Base-by-base conservation (phyloP, 2,113 vertebrate genomes). In the Alectura lathami region DNA sequence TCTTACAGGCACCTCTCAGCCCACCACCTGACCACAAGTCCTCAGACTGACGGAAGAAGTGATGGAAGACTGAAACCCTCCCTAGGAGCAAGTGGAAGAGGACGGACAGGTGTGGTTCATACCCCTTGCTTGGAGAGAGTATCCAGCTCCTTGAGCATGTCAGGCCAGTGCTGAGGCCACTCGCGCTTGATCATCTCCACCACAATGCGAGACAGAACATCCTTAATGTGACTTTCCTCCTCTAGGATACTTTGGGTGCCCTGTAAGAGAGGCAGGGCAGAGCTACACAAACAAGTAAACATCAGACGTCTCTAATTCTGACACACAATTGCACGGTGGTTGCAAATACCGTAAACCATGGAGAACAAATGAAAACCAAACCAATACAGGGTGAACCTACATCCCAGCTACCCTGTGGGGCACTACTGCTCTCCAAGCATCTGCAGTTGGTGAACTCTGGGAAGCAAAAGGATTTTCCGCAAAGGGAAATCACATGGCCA, bases 111-210 rank as follows among this genome's bases (percentile, higher is more conserved):
- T 51, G 8, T 50, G 54, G 64, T 80, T 42, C 98, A 86, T 98
- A 99, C 99, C 98, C 99, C 99, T 95, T 98, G 97, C 91, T 98
- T 98, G 40, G 98, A 99, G 72, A 99, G 98, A 0, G 98, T 96
- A 82, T 99, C 99, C 98, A 99, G 96, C 96, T 99, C 99, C 94
- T 98, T 98, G 5, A 99, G 97, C 99, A 99, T 99, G 64, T 99
- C 98, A 62, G 99, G 99, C 99, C 99, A 99, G 73, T 99, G 98
- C 90, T 99, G 99, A 38, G 99, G 99, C 99, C 99, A 99, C 79
- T 99, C 99, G 9, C 99, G 98, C 94, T 99, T 99, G 72, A 99
- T 99, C 99, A 99, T 99, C 96, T 99, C 99, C 40, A 99, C 99
- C 32, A 98, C 98, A 70, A 99, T 99, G 74, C 99, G 98, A 62